Base-by-base conservation (phyloP, 1,140 invertebrate genomes). In the Leptinotarsa texana region DNA sequence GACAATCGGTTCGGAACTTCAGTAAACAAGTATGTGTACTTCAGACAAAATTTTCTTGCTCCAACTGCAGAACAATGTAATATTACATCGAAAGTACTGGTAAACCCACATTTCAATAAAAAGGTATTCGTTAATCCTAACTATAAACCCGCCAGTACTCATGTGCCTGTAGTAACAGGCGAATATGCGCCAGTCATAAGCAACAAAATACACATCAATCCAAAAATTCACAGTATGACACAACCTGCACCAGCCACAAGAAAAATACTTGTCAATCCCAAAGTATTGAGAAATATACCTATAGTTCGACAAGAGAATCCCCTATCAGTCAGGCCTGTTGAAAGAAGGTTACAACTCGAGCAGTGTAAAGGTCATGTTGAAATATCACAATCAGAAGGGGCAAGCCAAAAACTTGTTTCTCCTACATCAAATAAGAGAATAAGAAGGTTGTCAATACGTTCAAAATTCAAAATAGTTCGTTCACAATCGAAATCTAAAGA, bases 111-210 rank as follows among this genome's bases (percentile, higher is more conserved):
- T 69, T 83, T 84, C 73, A 79, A 78, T 27, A 76, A 76, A 42
- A 82, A 78, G 66, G 83, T 83, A 15, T 81, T 81, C 72, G 75
- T 84, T 17, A 84, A 84, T 79, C 83, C 82, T 13, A 79, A 84
- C 70, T 84, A 83, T 78, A n/a, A 65, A 18, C 22, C 42, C 22
- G 15, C 1, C 47, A 74, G 4, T 18, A 22, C n/a, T 4, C 66
- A 17, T 13, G 15, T n/a, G 8, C 15, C 24, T 61, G 13, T 62
- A 63, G 33, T 42, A 42, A 42, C 33, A 42, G 33, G 33, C 33
- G 33, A 42, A 6, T 15, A 57, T 57, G n/a, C 17, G 4, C n/a
- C 51, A 57, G 51, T 47, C 15, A 42, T 47, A 57, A 57, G 15
- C n/a, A 57, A 18, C 51, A 77, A 79, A 74, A 75, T 80, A 42